phyloP scores from a whole-genome alignment of 2,113 vertebrate species.

The Motacilla tschutschensis region DNA sequence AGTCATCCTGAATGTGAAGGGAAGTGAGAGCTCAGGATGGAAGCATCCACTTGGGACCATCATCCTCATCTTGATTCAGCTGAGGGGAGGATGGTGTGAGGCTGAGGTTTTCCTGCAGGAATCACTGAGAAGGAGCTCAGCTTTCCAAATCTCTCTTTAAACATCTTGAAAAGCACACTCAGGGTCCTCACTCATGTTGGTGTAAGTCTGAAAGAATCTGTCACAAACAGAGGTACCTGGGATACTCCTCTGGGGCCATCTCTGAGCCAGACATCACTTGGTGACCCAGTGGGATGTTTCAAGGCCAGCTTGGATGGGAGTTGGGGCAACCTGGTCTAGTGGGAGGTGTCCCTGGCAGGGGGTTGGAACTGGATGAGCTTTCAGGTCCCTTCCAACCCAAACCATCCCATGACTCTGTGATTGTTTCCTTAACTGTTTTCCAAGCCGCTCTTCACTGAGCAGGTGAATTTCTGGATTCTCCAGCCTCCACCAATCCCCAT shows the following conservation, averaged over 20 bases:
- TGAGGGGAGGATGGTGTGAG: not conserved
- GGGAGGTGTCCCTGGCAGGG: not conserved
- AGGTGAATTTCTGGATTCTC: not conserved
- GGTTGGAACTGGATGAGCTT: not conserved
- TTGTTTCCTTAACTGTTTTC: not conserved
- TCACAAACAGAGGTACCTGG: not conserved
- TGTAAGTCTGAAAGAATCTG: not conserved
- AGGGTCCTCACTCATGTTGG: not conserved
- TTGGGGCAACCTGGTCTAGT: not conserved
- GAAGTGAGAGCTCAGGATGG: not conserved
- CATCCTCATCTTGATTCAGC: fast-evolving
- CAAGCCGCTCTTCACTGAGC: fast-evolving
- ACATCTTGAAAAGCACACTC: not conserved
- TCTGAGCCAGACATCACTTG: not conserved
- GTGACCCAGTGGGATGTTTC: not conserved
- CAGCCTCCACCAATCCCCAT: not conserved
- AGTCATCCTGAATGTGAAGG: not conserved
- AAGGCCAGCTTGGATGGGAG: not conserved
- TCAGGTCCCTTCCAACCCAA: not conserved
- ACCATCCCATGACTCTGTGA: not conserved
- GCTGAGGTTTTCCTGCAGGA: not conserved
- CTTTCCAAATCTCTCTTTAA: not conserved
- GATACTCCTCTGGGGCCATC: fast-evolving
- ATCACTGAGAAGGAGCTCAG: not conserved
- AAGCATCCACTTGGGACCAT: not conserved